Percentiles rank a stretch among this genome's conserved stretches.
phyloP scores from a whole-genome alignment of 2,113 vertebrate species.

The Chamaea fasciata region DNA sequence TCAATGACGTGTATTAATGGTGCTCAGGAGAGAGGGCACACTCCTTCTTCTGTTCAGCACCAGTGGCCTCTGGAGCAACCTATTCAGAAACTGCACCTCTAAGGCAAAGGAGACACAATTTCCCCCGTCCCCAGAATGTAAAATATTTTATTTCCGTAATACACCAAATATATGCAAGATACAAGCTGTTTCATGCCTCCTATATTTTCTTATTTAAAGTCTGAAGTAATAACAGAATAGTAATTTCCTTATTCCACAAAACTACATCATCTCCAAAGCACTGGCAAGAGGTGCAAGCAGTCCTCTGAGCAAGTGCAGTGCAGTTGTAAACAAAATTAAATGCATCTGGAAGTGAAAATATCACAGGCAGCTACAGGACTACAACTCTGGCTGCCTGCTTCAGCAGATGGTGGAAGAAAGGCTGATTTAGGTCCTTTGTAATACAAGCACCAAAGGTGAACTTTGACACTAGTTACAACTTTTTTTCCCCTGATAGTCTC shows the following conservation, averaged over 20 bases:
- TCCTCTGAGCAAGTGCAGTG: not conserved
- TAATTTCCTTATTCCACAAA: not conserved
- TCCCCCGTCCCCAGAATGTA: not conserved
- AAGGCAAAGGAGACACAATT: not conserved
- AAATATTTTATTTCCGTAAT: not conserved
- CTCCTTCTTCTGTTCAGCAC: not conserved
- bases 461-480: not conserved
- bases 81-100: not conserved
- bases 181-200: not conserved
- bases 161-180: not conserved
- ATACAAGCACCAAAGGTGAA: not conserved
- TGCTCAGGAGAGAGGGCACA: not conserved
- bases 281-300: not conserved
- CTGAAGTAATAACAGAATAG: not conserved
- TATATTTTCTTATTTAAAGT: not conserved
- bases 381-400: not conserved
- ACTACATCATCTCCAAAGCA: not conserved
- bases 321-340: not conserved
- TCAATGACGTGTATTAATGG: accelerated
- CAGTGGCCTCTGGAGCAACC: not conserved
- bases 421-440: not conserved
- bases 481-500: not conserved
- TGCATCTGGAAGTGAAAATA: not conserved
- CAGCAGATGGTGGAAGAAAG: not conserved
- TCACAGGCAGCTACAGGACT: not conserved